Evolutionary conservation across 2,888 invertebrate species (phyloP).

Genomic region (Spatulosminthurus flaviceps): DNA sequence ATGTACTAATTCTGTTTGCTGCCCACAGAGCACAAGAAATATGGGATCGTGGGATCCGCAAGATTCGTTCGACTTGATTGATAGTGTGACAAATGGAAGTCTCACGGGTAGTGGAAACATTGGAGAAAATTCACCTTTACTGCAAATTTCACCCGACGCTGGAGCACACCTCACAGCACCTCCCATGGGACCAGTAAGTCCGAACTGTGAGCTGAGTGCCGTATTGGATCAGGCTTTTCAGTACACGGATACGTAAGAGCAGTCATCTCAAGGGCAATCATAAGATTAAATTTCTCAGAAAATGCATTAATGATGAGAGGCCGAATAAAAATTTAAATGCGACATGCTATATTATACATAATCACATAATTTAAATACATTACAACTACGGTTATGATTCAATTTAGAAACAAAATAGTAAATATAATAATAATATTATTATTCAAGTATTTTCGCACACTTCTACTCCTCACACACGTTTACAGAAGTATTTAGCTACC

Average conservation of each 20-base stretch:
- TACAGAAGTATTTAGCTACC: constrained; percentile 19
- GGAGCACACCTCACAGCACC: constrained; percentile 60
- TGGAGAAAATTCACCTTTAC: constrained; percentile 60
- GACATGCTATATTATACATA: constrained; percentile 39
- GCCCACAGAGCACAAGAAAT: constrained; percentile 58
- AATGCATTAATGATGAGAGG: constrained; percentile 31
- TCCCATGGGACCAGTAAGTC: constrained; percentile 61
- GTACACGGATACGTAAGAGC: constrained; percentile 61
- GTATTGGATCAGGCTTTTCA: constrained; percentile 64
- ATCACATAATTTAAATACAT: constrained; percentile 34
- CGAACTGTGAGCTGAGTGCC: constrained; percentile 63
- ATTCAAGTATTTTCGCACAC: constrained; percentile 63
- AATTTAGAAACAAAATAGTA: constrained; percentile 26
- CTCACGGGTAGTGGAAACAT: constrained; percentile 56
- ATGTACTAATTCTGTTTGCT: neutral
- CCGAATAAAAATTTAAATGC: neutral
- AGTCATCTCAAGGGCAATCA: constrained; percentile 38
- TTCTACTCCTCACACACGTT: constrained; percentile 46
- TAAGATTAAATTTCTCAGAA: constrained; percentile 26
- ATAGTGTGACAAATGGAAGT: constrained; percentile 62
- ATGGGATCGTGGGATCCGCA: constrained; percentile 63
- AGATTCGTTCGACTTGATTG: constrained; percentile 63
- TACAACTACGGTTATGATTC: neutral
- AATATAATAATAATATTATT: constrained; percentile 28
- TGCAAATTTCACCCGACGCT: constrained; percentile 62